A percentile compares a stretch with the other conserved stretches of the same genome.
phyloP scores from a whole-genome alignment of 2,888 invertebrate species.

The Cacoxenus indagator region DNA sequence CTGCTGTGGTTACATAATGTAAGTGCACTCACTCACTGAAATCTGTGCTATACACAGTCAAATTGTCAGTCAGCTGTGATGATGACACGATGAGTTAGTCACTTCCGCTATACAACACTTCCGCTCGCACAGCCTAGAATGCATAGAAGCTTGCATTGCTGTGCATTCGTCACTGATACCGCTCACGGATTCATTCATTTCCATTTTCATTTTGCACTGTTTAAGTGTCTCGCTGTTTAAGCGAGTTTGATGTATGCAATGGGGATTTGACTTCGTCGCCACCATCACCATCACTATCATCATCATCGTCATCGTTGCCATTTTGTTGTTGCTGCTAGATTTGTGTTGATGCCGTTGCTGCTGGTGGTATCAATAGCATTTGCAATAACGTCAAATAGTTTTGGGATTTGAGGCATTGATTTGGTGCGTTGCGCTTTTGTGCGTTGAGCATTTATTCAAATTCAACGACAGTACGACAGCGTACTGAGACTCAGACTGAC shows the following conservation, averaged over 20 bases:
- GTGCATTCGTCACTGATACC: not conserved
- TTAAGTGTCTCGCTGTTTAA: slow-evolving; percentile 63
- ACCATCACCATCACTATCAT: too few species aligned
- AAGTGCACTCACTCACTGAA: slow-evolving; percentile 71
- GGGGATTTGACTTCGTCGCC: slow-evolving; percentile 12
- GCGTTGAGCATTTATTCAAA: not conserved
- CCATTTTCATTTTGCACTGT: slow-evolving; percentile 37
- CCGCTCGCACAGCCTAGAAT: slow-evolving; percentile 42
- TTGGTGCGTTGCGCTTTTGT: slow-evolving; percentile 32
- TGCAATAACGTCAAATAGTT: slow-evolving; percentile 47
- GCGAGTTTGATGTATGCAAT: slow-evolving; percentile 28
- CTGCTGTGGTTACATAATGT: slow-evolving; percentile 91
- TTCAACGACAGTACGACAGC: not conserved
- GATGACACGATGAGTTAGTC: not conserved
- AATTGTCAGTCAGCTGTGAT: slow-evolving; percentile 14
- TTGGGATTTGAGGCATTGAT: slow-evolving; percentile 61
- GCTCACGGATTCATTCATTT: not conserved
- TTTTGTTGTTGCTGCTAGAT: slow-evolving; percentile 14
- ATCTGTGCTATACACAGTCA: slow-evolving; percentile 25
- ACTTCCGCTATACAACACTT: slow-evolving; percentile 17
- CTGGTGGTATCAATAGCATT: slow-evolving; percentile 22
- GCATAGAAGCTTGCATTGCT: slow-evolving; percentile 40
- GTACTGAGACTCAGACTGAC: not conserved
- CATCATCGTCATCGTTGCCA: not conserved
- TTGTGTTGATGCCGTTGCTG: slow-evolving; percentile 36